phyloP scores from a whole-genome alignment of 1,140 invertebrate genomes.

The Danaus melanippus region DNA sequence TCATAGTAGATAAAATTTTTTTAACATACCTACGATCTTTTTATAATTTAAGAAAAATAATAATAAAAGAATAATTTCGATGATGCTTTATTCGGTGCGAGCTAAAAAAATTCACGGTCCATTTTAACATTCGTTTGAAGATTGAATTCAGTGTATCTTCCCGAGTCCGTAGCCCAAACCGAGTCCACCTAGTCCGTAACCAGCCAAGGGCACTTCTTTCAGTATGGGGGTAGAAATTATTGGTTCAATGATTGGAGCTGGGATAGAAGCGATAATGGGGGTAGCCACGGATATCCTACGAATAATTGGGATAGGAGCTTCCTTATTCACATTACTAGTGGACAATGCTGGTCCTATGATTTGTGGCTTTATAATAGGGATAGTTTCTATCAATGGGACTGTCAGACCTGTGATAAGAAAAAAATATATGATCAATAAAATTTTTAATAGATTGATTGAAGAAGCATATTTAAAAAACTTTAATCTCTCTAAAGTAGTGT shows the following conservation, averaged over 20 bases:
- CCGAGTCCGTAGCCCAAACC: slow-evolving; percentile 21
- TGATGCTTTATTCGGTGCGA: slow-evolving; percentile 30
- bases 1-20: background rate
- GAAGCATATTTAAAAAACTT: no score
- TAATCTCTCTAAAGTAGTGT: no score
- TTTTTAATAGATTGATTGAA: no score
- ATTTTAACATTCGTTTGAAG: slow-evolving; percentile 19
- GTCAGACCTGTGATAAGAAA: no score
- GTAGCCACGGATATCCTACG: slow-evolving; percentile 30
- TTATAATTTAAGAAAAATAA: slow-evolving; percentile 4
- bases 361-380: slow-evolving; percentile 27
- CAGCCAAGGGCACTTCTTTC: background rate
- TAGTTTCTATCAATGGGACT: slow-evolving; percentile 6
- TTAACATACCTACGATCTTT: slow-evolving; percentile 2
- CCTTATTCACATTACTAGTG: slow-evolving; percentile 41
- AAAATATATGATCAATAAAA: no score
- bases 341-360: slow-evolving; percentile 46
- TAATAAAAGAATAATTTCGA: slow-evolving; percentile 8
- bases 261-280: slow-evolving; percentile 39
- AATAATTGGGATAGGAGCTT: slow-evolving; percentile 48
- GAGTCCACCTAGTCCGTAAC: slow-evolving; percentile 7
- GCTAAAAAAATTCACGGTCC: background rate
- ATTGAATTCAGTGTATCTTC: slow-evolving; percentile 11
- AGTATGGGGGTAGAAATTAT: slow-evolving; percentile 3
- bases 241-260: slow-evolving; percentile 16